Conservation (phyloP, 2,113 vertebrate species). For the Peromyscus maniculatus region DNA sequence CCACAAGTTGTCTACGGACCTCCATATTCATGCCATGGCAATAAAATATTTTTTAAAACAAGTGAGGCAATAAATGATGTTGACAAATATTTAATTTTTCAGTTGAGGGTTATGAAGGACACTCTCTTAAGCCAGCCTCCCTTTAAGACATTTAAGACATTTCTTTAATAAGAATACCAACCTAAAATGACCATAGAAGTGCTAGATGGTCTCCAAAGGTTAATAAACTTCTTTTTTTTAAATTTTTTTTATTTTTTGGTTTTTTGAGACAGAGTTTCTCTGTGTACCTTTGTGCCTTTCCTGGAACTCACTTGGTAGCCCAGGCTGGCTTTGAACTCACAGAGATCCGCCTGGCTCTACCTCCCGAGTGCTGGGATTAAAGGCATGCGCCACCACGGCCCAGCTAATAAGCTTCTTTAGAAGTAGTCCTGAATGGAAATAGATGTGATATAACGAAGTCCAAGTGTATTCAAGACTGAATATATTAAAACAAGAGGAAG, state of each 20-base stretch:
- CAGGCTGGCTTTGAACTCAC: too few species aligned
- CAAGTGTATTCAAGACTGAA: not conserved
- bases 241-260: too few species aligned
- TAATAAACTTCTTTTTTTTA: not conserved
- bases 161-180: not conserved
- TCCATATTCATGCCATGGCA: not conserved
- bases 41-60: not conserved
- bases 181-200: not conserved
- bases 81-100: slow-evolving; percentile 2
- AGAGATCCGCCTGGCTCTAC: too few species aligned
- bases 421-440: not conserved
- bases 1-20: not conserved
- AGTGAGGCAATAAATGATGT: not conserved
- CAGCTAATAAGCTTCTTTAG: not conserved
- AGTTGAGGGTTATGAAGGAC: not conserved
- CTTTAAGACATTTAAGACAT: not conserved
- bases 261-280: too few species aligned
- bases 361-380: too few species aligned
- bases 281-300: too few species aligned
- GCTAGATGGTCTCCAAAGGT: not conserved
- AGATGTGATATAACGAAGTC: not conserved
- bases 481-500: not conserved
- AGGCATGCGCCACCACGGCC: too few species aligned
- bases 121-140: not conserved
- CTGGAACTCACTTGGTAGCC: too few species aligned